Base-by-base conservation (phyloP, 2,113 vertebrate species). In the Actenoides hombroni region DNA sequence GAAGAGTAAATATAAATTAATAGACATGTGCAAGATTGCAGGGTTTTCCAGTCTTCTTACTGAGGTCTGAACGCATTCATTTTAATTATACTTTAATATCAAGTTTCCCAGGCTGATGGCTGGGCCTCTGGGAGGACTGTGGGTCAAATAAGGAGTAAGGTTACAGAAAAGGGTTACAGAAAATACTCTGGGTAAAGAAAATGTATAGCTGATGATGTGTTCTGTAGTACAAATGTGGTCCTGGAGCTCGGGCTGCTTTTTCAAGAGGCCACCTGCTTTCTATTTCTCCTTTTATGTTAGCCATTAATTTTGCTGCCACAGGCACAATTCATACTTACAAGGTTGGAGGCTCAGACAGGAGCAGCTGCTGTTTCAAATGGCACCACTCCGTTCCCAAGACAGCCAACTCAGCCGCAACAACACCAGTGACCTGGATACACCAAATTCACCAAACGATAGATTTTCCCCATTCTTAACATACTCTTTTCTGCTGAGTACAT, bases 261-360 rank as follows among this genome's bases (percentile, higher is more conserved):
- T 76, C 70, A 94, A 94, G 83, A 94, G 73, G 93, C 92, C 92
- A 93, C 94, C 86, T 94, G 80, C 90, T 96, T 96, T 96, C 77
- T 93, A 73, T 89, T 94, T 79, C 86, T 94, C 53, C 65, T 96
- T 92, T 94, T 94, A 82, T 88, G 92, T 73, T 88, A 83, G 88
- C 90, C 94, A 96, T 96, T 96, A 97, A 96, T 96, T 94, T 90
- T 53, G 28, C 83, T 92, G 90, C 94, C 94, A 95, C 73, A 86
- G 95, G 94, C 94, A 92, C 76, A 96, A 96, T 96, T 96, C 95
- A 92, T 86, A 93, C 77, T 84, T 84, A 75, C 21, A 91, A 96
- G 90, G 70, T 39, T 88, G 80, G 83, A 94, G 67, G 73, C 90
- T 92, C 73, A 81, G 86, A 90, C 73, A 91, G 87, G 51, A 95